phyloP scores from a whole-genome alignment of 2,888 invertebrate species.

The Anarsia innoxiella region DNA sequence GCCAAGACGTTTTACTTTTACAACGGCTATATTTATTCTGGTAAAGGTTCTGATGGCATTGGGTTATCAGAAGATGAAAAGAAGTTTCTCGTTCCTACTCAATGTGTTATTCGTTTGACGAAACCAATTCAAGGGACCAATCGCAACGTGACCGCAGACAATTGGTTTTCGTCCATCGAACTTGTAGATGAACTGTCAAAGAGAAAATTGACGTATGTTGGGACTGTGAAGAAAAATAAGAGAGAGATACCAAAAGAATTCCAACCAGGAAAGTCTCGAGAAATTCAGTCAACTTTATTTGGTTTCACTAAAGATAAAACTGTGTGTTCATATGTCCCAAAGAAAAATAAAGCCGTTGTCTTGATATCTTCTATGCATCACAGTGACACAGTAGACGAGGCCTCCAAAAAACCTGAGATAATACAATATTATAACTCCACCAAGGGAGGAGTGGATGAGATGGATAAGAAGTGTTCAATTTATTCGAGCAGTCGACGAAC shows the following conservation, averaged over 20 bases:
- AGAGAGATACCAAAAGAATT: slow-evolving; percentile 18
- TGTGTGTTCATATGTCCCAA: slow-evolving; percentile 15
- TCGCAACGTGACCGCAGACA: slow-evolving; percentile 19
- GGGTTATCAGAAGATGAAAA: slow-evolving; percentile 18
- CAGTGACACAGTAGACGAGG: slow-evolving; percentile 12
- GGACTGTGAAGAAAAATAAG: slow-evolving; percentile 22
- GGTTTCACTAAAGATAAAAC: slow-evolving; percentile 18
- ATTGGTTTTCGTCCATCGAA: slow-evolving; percentile 25
- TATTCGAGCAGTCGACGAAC: slow-evolving; percentile 13
- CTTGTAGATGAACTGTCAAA: slow-evolving; percentile 18
- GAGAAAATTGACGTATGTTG: slow-evolving; percentile 20
- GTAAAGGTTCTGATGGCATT: slow-evolving; percentile 20
- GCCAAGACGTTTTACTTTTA: slow-evolving; percentile 17
- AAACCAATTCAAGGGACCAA: slow-evolving; percentile 16
- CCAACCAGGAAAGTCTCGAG: slow-evolving; percentile 15
- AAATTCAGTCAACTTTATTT: slow-evolving; percentile 12
- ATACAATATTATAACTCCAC: slow-evolving; percentile 17
- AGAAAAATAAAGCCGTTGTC: slow-evolving; percentile 15
- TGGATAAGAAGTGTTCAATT: slow-evolving; percentile 16
- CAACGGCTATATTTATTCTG: slow-evolving; percentile 20
- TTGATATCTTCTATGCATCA: slow-evolving; percentile 16
- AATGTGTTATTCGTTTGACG: slow-evolving; percentile 18
- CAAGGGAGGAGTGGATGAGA: slow-evolving; percentile 19
- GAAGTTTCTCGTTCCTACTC: slow-evolving; percentile 17
- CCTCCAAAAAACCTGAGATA: slow-evolving; percentile 15